Evolutionary conservation across 1,140 invertebrate species (phyloP), one percentile per base, ranked within the genome.

Genomic region (Micrasema longulum): DNA sequence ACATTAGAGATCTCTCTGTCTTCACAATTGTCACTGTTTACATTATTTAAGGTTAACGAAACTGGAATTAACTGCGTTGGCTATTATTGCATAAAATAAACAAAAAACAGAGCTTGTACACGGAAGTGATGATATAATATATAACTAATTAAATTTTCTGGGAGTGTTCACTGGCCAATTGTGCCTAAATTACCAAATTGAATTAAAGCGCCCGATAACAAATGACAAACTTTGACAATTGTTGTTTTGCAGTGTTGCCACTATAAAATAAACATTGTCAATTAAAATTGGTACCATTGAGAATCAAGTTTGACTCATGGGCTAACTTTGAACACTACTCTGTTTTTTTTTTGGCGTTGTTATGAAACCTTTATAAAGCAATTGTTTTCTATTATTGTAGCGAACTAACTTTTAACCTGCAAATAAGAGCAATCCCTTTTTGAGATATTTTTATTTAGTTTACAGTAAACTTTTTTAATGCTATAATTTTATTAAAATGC

Each of bases 201-300:
- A 63, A 63, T 64, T 64, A 45, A n/a, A 22, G 60, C 60, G 60
- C 16, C 41, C 60, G 55, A 64, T 47, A 47, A 64, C 43, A 48
- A 48, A 18, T 48, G 47, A 48, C 18, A 48, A 16, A 2, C 14
- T 53, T 31, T 52, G 48, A 52, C 48, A 52, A 22, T 52, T 52
- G 48, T 14, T 23, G n/a, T n/a, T 6, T 47, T n/a, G n/a, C 48
- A 52, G 18, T 22, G 48, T 22, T 60, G 18, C 55, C 36, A 60
- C 11, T 22, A n/a, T 11, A 60, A 60, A 18, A 20, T 5, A 31
- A 55, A 48, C 1, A 20, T 31, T n/a, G 4, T 14, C n/a, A 31
- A 55, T 26, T 26, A 14, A 12, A 55, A 31, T 35, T 26, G 2
- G 7, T 31, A 16, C 1, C 1, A 1, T 0, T n/a, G 4, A 6